phyloP scores from a whole-genome alignment of 2,797 vertebrate genomes.

The Gobionotothen gibberifrons region DNA sequence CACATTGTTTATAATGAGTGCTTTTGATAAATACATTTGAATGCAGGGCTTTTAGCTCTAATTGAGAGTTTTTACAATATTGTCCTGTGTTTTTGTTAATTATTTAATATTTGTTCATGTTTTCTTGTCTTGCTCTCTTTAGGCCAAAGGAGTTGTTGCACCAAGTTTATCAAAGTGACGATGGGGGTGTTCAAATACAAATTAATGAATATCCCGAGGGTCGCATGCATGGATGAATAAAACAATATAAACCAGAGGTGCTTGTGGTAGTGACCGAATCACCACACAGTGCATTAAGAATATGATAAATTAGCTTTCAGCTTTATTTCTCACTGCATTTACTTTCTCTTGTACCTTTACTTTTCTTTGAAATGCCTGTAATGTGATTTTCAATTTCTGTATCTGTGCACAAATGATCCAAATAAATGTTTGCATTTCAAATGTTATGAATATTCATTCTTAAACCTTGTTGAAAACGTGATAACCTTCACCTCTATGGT shows the following conservation, averaged over 20 bases:
- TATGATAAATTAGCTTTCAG: background rate
- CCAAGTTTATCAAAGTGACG: background rate
- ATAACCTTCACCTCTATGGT: background rate
- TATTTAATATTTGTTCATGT: too few species aligned
- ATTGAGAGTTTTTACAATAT: background rate
- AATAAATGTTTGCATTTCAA: slow-evolving; percentile 40
- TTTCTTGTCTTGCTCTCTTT: slow-evolving; percentile 11
- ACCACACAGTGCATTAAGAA: too few species aligned
- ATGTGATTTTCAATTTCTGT: background rate
- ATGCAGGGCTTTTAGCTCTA: background rate
- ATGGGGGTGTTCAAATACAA: background rate
- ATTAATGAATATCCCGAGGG: background rate
- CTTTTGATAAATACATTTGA: background rate
- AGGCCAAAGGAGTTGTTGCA: slow-evolving; percentile 49
- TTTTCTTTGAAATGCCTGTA: background rate
- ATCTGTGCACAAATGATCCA: background rate
- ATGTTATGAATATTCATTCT: background rate
- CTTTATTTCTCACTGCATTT: background rate
- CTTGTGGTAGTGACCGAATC: background rate
- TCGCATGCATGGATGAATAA: background rate
- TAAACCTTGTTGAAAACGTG: background rate
- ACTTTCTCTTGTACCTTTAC: background rate
- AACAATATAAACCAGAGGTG: background rate
- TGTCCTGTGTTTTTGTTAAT: too few species aligned
- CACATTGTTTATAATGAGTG: background rate